Percentiles rank a stretch among this genome's conserved stretches.
Conservation (phyloP, 2,113 vertebrate genomes). For the Elachura formosa region DNA sequence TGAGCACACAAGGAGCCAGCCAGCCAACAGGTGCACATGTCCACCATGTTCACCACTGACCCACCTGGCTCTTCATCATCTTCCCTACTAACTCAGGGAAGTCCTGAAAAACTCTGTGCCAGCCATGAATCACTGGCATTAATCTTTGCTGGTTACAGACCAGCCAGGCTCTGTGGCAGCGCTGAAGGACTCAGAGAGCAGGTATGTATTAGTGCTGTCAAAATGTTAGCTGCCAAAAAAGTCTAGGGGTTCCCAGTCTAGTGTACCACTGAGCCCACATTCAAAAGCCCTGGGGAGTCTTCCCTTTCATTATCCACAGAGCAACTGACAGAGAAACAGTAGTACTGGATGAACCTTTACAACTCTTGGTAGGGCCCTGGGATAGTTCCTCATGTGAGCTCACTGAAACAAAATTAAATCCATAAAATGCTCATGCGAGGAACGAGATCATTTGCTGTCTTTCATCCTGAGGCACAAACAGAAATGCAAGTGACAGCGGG, state of each 20-base stretch:
- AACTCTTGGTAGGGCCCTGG: background rate
- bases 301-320: background rate
- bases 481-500: background rate
- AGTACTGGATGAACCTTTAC: background rate
- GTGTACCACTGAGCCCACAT: background rate
- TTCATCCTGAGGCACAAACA: background rate
- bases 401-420: background rate
- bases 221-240: background rate
- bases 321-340: background rate
- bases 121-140: fast-evolving
- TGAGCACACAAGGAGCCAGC: background rate
- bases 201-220: fast-evolving
- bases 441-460: background rate
- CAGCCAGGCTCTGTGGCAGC: fast-evolving
- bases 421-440: background rate
- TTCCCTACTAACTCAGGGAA: background rate
- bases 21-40: background rate
- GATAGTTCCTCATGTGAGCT: background rate
- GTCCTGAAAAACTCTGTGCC: background rate
- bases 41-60: background rate
- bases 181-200: fast-evolving
- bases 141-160: background rate
- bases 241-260: background rate
- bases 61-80: background rate
- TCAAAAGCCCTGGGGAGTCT: fast-evolving